phyloP scores from a whole-genome alignment of 2,113 vertebrate genomes.

The Hippocampus comes region DNA sequence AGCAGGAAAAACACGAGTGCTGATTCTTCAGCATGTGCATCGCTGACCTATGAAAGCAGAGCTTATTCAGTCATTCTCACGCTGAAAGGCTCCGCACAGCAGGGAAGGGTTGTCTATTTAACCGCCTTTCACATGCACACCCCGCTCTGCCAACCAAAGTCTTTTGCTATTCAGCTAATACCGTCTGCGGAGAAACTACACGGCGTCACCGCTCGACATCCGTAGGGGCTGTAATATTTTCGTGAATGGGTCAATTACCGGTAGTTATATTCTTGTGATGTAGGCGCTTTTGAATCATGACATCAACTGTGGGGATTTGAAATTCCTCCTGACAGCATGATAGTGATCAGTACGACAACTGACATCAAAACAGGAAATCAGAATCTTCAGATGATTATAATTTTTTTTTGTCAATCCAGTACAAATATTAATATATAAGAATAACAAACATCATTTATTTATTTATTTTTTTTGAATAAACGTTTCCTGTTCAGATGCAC shows the following conservation, averaged over 20 bases:
- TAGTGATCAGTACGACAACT: background rate
- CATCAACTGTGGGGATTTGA: too few relatives aligned
- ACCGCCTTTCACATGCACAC: conserved; percentile 48
- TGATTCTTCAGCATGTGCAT: conserved; percentile 72
- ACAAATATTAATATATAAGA: background rate
- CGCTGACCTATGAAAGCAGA: conserved; percentile 74
- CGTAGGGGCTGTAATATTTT: conserved; percentile 10
- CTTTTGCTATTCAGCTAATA: conserved; percentile 40
- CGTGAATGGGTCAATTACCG: background rate
- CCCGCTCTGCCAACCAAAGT: conserved; percentile 50
- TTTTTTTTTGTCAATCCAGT: background rate
- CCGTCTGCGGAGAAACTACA: conserved; percentile 24
- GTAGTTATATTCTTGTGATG: background rate
- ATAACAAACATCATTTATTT: background rate
- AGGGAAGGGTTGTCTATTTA: conserved; percentile 65
- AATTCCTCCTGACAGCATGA: background rate
- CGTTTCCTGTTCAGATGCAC: too few relatives aligned
- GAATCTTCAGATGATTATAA: background rate
- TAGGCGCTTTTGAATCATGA: background rate
- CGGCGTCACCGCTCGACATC: conserved; percentile 36
- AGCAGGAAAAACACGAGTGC: conserved; percentile 70
- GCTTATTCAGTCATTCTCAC: conserved; percentile 69
- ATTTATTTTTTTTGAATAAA: too few relatives aligned
- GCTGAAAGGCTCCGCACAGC: conserved; percentile 64
- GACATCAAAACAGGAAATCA: background rate